These are phyloP conservation scores for Mobula hypostoma DNA, from an alignment of 2,113 vertebrate species.

Conservation along the genomic window DNA sequence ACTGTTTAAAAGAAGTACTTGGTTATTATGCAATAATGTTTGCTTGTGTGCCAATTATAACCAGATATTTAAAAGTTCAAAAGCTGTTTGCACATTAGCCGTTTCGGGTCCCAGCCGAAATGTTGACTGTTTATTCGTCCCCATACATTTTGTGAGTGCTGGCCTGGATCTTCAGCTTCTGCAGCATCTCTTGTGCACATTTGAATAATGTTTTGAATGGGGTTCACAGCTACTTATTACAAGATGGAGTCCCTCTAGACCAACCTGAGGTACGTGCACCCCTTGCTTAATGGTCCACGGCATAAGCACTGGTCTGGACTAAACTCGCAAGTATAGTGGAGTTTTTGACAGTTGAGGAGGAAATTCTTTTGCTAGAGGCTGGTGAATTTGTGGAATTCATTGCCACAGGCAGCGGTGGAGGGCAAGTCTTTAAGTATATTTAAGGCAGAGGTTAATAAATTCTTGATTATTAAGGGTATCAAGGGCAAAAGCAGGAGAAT, in stretches of 20 bases:
- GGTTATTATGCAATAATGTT: not conserved
- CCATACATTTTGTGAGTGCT: too few species aligned
- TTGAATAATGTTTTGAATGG: not conserved
- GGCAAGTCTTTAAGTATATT: too few species aligned
- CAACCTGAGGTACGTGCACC: too few species aligned
- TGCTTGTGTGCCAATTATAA: not conserved
- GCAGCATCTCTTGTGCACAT: not conserved
- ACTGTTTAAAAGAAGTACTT: not conserved
- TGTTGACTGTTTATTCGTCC: too few species aligned
- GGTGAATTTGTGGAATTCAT: not conserved
- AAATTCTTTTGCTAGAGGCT: not conserved
- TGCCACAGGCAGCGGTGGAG: too few species aligned
- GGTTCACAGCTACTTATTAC: not conserved
- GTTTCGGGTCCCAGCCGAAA: too few species aligned
- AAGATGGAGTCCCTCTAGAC: not conserved
- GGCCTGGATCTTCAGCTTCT: too few species aligned
- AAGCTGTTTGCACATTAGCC: not conserved
- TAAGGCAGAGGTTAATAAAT: too few species aligned
- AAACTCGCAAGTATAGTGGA: not conserved
- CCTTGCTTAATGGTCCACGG: too few species aligned
- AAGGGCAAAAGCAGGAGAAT: too few species aligned
- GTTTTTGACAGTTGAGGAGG: not conserved
- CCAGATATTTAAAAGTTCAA: not conserved
- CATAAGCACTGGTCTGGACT: not conserved
- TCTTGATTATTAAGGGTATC: too few species aligned